Evolutionary conservation across 1,140 invertebrate genomes (phyloP).

Genomic region (Ceratitis capitata): DNA sequence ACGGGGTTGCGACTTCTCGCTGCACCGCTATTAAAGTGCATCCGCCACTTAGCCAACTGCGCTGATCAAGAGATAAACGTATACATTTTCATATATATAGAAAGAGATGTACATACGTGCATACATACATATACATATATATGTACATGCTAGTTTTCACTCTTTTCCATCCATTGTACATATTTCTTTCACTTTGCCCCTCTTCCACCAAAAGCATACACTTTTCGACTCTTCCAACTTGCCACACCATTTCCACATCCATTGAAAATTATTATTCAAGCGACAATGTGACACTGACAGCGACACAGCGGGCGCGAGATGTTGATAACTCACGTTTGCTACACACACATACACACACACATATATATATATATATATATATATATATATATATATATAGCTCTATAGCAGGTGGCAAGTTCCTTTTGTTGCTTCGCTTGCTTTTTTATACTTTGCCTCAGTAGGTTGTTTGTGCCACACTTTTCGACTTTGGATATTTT

Average conservation of each 20-base stretch:
- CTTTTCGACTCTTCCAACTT: too few species aligned
- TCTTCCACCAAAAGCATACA: not conserved
- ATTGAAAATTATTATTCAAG: not conserved
- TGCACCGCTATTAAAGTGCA: not conserved
- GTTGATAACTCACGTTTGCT: slow-evolving; percentile 30
- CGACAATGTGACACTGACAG: slow-evolving; percentile 34
- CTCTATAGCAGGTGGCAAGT: slow-evolving; percentile 7
- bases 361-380: not conserved
- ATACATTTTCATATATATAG: not conserved
- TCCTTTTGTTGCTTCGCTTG: not conserved
- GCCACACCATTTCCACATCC: not conserved
- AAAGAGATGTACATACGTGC: not conserved
- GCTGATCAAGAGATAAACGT: not conserved
- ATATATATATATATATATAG: not conserved
- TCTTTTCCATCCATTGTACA: too few species aligned
- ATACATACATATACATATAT: not conserved
- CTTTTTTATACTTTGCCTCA: not conserved
- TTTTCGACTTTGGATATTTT: slow-evolving; percentile 28
- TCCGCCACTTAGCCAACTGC: slow-evolving; percentile 21
- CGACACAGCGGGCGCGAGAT: slow-evolving; percentile 30
- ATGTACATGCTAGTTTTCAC: not conserved
- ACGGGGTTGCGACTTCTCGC: not conserved
- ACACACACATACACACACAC: not conserved
- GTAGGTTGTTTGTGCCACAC: not conserved
- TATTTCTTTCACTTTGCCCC: not conserved